These are phyloP conservation scores for Falco biarmicus DNA, from an alignment of 2,797 vertebrate species.

Conservation along the genomic window DNA sequence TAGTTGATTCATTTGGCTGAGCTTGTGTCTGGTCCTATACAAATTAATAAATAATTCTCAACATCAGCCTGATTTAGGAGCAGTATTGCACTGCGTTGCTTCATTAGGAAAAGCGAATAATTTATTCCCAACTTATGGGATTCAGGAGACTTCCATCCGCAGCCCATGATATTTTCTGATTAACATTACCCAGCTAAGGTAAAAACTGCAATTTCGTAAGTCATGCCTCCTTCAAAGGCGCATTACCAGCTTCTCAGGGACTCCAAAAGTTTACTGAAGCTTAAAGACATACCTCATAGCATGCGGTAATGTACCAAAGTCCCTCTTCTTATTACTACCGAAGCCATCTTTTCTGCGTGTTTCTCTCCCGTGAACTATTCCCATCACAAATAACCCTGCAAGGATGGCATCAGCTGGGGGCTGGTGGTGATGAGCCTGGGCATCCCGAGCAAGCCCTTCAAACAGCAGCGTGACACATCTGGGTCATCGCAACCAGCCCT, in stretches of 20 bases:
- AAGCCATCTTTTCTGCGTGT: not conserved
- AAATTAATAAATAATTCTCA: constrained; percentile 1
- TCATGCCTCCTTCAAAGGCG: constrained; percentile 34
- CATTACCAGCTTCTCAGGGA: constrained; percentile 42
- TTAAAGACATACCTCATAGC: constrained; percentile 23
- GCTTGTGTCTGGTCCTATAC: not conserved
- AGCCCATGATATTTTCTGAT: constrained; percentile 44
- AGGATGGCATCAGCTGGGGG: not conserved
- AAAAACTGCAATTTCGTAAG: constrained; percentile 48
- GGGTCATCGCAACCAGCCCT: not conserved
- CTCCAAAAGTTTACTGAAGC: constrained; percentile 46
- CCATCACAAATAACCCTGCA: not conserved
- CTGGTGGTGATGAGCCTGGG: not conserved
- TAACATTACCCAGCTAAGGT: constrained; percentile 53
- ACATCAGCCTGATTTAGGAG: not conserved
- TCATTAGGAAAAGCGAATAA: constrained; percentile 53
- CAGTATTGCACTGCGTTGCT: not conserved
- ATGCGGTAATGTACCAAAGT: not conserved
- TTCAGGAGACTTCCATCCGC: not conserved
- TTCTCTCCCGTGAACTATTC: not conserved
- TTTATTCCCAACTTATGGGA: constrained; percentile 28
- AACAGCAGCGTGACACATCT: not conserved
- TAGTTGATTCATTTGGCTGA: not conserved
- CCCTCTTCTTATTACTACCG: not conserved
- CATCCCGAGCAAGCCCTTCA: not conserved